Conservation (phyloP, 2,113 vertebrate genomes). For the Vulpes lagopus region DNA sequence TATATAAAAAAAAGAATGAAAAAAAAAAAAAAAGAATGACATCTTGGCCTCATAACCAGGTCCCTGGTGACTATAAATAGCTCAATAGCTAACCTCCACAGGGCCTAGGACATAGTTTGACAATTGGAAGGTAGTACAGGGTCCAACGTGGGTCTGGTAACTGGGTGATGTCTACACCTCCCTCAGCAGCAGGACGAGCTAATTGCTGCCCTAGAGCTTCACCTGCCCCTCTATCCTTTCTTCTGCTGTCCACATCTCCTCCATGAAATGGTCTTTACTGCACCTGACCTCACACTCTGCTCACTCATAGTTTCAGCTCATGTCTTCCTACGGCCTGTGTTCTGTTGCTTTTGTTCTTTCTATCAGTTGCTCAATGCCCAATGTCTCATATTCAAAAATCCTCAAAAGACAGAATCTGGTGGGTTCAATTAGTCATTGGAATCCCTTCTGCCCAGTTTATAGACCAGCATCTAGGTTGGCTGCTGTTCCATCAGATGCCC, state of each 20-base stretch:
- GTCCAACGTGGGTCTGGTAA: neutral
- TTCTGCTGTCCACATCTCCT: neutral
- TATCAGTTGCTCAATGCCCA: neutral
- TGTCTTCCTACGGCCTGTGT: neutral
- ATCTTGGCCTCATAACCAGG: neutral
- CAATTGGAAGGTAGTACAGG: neutral
- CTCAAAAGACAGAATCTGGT: neutral
- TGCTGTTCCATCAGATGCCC: neutral
- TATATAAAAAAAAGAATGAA: neutral
- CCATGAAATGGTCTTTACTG: neutral
- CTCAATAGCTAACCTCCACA: neutral
- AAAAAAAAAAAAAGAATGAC: neutral
- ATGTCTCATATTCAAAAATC: neutral
- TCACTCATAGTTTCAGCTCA: neutral
- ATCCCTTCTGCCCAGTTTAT: neutral
- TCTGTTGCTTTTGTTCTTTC: neutral
- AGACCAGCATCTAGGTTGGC: neutral
- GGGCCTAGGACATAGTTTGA: neutral
- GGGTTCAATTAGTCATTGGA: neutral
- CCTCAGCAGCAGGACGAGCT: neutral
- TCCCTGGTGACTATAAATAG: neutral
- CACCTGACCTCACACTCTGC: neutral
- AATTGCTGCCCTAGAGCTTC: neutral
- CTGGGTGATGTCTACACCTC: neutral
- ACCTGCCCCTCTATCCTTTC: neutral